phyloP scores from a whole-genome alignment of 1,140 invertebrate species.

The Catajapyx aquilonaris region DNA sequence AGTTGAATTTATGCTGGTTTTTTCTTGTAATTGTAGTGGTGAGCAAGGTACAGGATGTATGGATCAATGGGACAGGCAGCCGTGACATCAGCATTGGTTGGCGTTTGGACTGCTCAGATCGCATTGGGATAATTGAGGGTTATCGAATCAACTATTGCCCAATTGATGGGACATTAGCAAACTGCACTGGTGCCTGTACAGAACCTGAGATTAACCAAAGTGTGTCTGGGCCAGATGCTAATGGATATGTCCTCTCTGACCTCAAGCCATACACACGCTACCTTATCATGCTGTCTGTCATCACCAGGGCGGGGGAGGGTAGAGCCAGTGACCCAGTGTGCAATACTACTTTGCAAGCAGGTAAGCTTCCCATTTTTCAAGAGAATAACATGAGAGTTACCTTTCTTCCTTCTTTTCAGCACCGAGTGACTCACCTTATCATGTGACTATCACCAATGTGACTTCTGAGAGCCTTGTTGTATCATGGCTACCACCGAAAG shows the following conservation, averaged over 20 bases:
- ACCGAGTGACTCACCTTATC: conserved; percentile 23
- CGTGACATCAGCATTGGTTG: conserved; percentile 38
- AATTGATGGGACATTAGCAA: conserved; percentile 17
- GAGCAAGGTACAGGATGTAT: too few relatives aligned
- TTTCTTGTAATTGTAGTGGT: too few relatives aligned
- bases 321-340: conserved; percentile 38
- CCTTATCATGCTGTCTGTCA: too few relatives aligned
- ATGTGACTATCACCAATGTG: conserved; percentile 33
- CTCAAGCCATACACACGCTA: conserved; percentile 57
- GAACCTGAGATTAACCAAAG: conserved; percentile 21
- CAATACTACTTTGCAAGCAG: conserved; percentile 51
- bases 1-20: too few relatives aligned
- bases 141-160: conserved; percentile 46
- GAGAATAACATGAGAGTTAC: too few relatives aligned
- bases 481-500: conserved; percentile 40
- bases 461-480: conserved; percentile 41
- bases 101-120: conserved; percentile 44
- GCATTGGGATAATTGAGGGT: conserved; percentile 36
- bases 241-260: too few relatives aligned
- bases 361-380: too few relatives aligned
- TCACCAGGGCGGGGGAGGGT: too few relatives aligned
- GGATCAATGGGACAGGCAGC: conserved; percentile 31
- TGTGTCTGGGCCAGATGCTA: too few relatives aligned
- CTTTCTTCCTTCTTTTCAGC: conserved; percentile 20
- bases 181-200: conserved; percentile 1